Percentiles rank a stretch among this genome's conserved stretches.
These are phyloP conservation scores for Anguilla anguilla DNA, from an alignment of 2,797 vertebrate species.

Conservation along the genomic window DNA sequence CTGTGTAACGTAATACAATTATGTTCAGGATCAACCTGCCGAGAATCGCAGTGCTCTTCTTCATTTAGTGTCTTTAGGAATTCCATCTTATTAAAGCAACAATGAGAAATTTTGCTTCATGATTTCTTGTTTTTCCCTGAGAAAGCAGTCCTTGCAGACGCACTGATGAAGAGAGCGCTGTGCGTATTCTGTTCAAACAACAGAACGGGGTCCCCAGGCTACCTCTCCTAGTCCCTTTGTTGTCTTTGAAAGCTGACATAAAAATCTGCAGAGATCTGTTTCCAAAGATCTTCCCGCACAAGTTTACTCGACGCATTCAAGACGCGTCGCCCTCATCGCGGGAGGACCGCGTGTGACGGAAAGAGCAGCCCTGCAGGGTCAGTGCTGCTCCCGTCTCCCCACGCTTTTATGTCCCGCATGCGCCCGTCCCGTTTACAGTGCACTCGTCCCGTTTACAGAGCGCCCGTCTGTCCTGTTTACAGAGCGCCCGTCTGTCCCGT, in stretches of 20 bases:
- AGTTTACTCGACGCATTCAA: conserved; percentile 51
- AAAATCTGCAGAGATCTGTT: conserved; percentile 63
- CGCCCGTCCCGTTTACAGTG: neutral
- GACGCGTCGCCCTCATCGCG: conserved; percentile 57
- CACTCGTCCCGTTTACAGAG: too few species aligned
- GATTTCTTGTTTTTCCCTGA: conserved; percentile 46
- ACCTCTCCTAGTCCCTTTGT: conserved; percentile 54
- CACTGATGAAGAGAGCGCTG: conserved; percentile 50
- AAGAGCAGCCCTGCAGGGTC: conserved; percentile 54
- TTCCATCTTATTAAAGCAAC: conserved; percentile 70
- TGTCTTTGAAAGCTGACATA: conserved; percentile 69
- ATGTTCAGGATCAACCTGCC: neutral
- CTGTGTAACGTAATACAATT: conserved; percentile 16
- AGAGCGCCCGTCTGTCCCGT: too few species aligned
- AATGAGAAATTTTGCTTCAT: conserved; percentile 51
- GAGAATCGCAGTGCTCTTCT: conserved; percentile 29
- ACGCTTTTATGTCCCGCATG: neutral
- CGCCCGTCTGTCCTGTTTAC: too few species aligned
- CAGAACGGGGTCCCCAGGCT: conserved; percentile 64
- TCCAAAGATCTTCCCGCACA: conserved; percentile 55
- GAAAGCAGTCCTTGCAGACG: conserved; percentile 58
- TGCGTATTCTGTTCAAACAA: conserved; percentile 72
- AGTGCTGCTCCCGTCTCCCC: conserved; percentile 41
- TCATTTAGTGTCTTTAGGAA: conserved; percentile 65
- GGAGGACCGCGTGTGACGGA: conserved; percentile 59